A percentile compares a stretch with the other conserved stretches of the same genome.
Conservation (phyloP, 1,140 invertebrate species). For the Colletes latitarsis region DNA sequence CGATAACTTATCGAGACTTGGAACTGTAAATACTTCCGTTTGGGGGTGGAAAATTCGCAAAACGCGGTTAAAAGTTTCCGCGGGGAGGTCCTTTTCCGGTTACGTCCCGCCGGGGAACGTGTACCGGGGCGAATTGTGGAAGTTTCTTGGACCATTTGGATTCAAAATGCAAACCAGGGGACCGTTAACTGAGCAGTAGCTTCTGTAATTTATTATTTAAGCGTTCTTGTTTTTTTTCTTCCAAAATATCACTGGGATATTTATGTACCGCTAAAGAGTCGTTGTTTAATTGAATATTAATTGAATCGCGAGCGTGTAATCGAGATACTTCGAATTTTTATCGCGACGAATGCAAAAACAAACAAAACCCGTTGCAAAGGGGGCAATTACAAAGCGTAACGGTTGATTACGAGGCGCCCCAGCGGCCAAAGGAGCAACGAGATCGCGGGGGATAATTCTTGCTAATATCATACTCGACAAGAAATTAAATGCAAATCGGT, state of each 20-base stretch:
- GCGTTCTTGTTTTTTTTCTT: too few relatives aligned
- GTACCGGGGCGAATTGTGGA: not conserved
- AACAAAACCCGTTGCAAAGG: too few relatives aligned
- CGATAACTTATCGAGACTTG: not conserved
- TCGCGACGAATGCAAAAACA: too few relatives aligned
- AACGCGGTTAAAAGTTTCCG: not conserved
- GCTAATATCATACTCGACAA: conserved; percentile 3
- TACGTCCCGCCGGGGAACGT: not conserved
- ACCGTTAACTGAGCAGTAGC: not conserved
- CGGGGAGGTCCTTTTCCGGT: not conserved
- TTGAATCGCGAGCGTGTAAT: too few relatives aligned
- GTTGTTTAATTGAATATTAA: too few relatives aligned
- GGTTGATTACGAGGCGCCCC: not conserved
- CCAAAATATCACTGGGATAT: too few relatives aligned
- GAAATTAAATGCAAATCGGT: conserved; percentile 26
- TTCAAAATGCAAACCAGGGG: not conserved
- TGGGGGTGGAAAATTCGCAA: not conserved
- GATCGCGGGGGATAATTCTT: not conserved
- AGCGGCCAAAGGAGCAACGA: not conserved
- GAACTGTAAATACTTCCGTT: not conserved
- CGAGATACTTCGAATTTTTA: too few relatives aligned
- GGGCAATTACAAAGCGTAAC: too few relatives aligned
- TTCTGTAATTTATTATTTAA: too few relatives aligned
- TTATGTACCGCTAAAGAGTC: too few relatives aligned
- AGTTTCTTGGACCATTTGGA: not conserved